Evolutionary conservation across 2,888 invertebrate genomes (phyloP).

Genomic region (Drosophila meridiana): DNA sequence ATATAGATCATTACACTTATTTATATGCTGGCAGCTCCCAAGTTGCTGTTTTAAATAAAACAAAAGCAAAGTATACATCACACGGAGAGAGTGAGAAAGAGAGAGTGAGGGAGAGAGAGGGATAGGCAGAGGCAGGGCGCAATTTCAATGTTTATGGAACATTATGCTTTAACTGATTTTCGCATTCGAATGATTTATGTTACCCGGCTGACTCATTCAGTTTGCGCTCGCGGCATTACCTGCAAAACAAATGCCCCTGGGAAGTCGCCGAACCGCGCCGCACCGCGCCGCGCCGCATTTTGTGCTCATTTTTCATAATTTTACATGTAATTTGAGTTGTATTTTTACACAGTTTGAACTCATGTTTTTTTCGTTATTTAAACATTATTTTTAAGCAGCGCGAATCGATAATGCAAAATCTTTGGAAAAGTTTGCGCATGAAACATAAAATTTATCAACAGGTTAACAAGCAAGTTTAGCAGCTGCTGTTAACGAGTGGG

Average conservation of each 20-base stretch:
- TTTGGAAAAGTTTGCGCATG: conserved; percentile 38
- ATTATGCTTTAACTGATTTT: conserved; percentile 78
- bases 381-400: not conserved
- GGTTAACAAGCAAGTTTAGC: conserved; percentile 72
- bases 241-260: conserved; percentile 43
- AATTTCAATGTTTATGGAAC: conserved; percentile 51
- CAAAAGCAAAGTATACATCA: conserved; percentile 4
- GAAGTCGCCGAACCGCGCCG: not conserved
- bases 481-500: conserved; percentile 48
- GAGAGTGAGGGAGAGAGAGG: not conserved
- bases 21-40: conserved; percentile 34
- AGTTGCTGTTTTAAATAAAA: conserved; percentile 34
- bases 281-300: conserved; percentile 36
- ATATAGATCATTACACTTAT: conserved; percentile 30
- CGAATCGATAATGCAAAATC: conserved; percentile 68
- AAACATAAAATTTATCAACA: conserved; percentile 73
- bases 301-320: conserved; percentile 75
- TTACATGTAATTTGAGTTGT: conserved; percentile 69
- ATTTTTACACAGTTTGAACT: not conserved
- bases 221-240: conserved; percentile 36
- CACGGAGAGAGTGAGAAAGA: not conserved
- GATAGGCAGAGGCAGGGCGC: not conserved
- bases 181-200: conserved; percentile 76
- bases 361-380: conserved; percentile 1
- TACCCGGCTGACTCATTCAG: conserved; percentile 73